Base-by-base conservation (phyloP, 2,113 vertebrate genomes). In the Hepsetus odoe region DNA sequence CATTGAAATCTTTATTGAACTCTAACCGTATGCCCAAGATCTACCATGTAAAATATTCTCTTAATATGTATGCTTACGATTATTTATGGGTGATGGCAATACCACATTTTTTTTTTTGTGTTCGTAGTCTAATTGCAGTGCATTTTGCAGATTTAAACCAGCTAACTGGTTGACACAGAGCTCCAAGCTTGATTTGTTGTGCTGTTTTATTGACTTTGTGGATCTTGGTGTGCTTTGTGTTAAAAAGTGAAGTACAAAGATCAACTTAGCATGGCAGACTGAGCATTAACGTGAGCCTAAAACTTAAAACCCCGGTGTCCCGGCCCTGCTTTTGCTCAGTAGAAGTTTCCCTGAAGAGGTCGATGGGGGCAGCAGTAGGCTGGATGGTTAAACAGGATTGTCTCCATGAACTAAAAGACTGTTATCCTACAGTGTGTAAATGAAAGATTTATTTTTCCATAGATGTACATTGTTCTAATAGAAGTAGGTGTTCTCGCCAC, bases 391-490 rank as follows among this genome's bases (percentile, higher is more conserved):
- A 68, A 44, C 26, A 32, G 65, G 26, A 32, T 33, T 35, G 40
- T 77, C 22, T 69, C 26, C 20, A 35, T 32, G 42, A 33, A 49
- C 61, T 65, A 35, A 22, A 62, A 33, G 61, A 65, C 40, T 77
- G 76, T 68, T 70, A 58, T 66, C 22, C 26, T 77, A 33, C 65
- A 69, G 53, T 70, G 26, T 77, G 32, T 65, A 70, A 56, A 61
- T 70, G 30, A 56, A 59, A 76, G 42, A 77, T 56, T 35, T 77
- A 77, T 77, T 70, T 77, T 70, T 62, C 66, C 76, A 61, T 51
- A 5, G 49, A 59, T 70, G 76, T 70, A 58, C 55, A 77, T 70
- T 33, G 13, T 70, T 62, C 11, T 56, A 61, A 3, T 26, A 35
- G 51, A 58, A 42, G 65, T 46, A 32, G 44, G 33, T 70, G 22